Evolutionary conservation across 2,797 vertebrate genomes (phyloP), one percentile per base, ranked within the genome.

Genomic region (Melanogrammus aeglefinus): DNA sequence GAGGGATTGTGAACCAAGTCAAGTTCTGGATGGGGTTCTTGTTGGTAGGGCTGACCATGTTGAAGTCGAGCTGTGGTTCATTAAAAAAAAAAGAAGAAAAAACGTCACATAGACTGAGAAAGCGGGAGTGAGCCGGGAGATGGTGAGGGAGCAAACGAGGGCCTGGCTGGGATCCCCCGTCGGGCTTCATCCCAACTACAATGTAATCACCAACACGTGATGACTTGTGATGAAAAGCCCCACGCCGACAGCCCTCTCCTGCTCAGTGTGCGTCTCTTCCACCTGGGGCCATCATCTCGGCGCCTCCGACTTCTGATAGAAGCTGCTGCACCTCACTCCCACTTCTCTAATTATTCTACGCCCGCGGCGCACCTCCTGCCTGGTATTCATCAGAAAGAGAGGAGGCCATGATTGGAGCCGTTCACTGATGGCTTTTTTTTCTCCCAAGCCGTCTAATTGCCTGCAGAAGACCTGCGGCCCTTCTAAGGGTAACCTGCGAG

Each of bases 121-220:
- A 47, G 14, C 44, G 16, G 16, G 13, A 18, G 1, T 4, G 44
- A 47, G 51, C 21, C 41, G 0, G 1, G 51, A 21, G 51, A 57
- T 57, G n/a, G 18, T 18, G n/a, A 18, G 51, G 51, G 51, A 57
- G 51, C 16, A 57, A 57, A 21, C 51, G 18, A 57, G 51, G 4
- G 51, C 51, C 16, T 16, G 13, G 16, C 51, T 21, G 51, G 16
- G 51, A 57, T 57, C 51, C 21, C 47, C 51, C 51, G 18, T 57
- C 6, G 51, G 51, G 51, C 51, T 35, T 72, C 70, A 72, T 35
- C 70, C 18, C 70, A 16, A 18, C 10, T 14, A 6, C 75, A 38
- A 80, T 75, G 51, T 75, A 77, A 73, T 77, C 76, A 75, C 29
- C 69, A 39, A 21, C 18, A 44, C 13, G 73, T 63, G 75, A 51